These are phyloP conservation scores for Ernsta delagoae DNA, from an alignment of 2,888 invertebrate genomes.

Conservation along the genomic window DNA sequence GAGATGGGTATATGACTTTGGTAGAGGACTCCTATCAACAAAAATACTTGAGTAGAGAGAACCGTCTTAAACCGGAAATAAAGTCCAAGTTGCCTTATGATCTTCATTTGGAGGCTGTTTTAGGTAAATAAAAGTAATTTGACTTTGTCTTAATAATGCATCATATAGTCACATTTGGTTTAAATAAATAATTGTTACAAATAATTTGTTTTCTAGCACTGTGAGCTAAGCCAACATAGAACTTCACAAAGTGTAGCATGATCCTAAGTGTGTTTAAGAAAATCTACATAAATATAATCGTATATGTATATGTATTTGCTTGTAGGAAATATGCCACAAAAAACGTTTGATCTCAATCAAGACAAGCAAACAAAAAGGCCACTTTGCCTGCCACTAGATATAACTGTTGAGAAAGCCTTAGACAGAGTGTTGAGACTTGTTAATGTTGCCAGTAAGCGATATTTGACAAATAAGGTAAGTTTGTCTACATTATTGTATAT, in stretches of 20 bases:
- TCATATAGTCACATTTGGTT: background rate
- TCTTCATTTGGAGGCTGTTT: conserved; percentile 93
- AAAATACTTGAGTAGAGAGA: conserved; percentile 62
- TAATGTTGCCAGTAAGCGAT: conserved; percentile 97
- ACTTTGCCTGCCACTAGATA: conserved; percentile 80
- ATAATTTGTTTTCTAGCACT: too few relatives aligned
- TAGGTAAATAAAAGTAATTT: conserved; percentile 81
- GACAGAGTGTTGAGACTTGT: conserved; percentile 94
- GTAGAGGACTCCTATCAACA: conserved; percentile 85
- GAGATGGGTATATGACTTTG: conserved; percentile 90
- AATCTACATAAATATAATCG: too few relatives aligned
- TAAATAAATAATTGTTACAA: too few relatives aligned
- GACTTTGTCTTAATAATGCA: background rate
- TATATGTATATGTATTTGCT: conserved; percentile 24
- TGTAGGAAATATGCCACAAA: conserved; percentile 79
- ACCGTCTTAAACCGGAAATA: conserved; percentile 67
- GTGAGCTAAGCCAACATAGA: too few relatives aligned
- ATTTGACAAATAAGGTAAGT: conserved; percentile 94
- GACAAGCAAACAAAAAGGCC: conserved; percentile 75
- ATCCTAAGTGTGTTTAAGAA: too few relatives aligned
- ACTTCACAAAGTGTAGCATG: too few relatives aligned
- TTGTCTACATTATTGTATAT: too few relatives aligned
- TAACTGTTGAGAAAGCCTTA: conserved; percentile 88
- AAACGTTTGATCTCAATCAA: conserved; percentile 87
- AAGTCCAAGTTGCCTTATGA: conserved; percentile 90